A percentile compares a stretch with the other conserved stretches of the same genome.
These are phyloP conservation scores for Falco concolor DNA, from an alignment of 2,797 vertebrate species.

Conservation along the genomic window DNA sequence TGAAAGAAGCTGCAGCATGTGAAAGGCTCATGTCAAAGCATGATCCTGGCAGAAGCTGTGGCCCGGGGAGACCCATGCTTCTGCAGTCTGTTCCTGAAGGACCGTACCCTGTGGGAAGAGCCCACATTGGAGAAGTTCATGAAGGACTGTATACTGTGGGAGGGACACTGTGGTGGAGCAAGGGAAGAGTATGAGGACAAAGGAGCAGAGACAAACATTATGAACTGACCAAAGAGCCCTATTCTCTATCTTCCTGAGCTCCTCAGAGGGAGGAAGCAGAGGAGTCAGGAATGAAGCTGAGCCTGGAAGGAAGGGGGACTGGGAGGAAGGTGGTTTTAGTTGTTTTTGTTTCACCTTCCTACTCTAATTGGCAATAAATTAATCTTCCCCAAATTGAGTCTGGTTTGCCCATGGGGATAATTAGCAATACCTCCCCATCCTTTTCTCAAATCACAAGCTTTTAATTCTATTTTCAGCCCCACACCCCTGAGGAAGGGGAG, in stretches of 20 bases:
- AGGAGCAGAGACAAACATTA: background rate
- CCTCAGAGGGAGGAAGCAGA: background rate
- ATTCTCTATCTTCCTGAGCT: background rate
- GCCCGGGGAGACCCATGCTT: background rate
- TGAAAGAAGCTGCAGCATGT: too few relatives aligned
- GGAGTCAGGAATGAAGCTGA: background rate
- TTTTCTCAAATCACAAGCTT: background rate
- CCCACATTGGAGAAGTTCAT: background rate
- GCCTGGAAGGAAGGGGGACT: background rate
- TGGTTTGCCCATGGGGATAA: background rate
- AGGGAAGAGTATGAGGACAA: background rate
- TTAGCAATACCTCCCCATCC: background rate
- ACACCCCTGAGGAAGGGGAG: background rate
- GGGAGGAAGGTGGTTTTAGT: background rate
- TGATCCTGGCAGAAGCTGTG: background rate
- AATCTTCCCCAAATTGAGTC: background rate
- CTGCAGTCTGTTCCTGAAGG: background rate
- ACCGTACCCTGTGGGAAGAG: background rate
- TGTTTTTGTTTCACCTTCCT: background rate
- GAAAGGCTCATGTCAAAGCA: fast-evolving
- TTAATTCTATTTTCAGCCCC: background rate
- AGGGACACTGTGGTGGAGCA: background rate
- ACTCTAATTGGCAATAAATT: background rate
- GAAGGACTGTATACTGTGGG: background rate
- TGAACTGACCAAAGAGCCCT: background rate